Evolutionary conservation across 2,113 vertebrate species (phyloP), one percentile per base, ranked within the genome.

Genomic region (Charina bottae): DNA sequence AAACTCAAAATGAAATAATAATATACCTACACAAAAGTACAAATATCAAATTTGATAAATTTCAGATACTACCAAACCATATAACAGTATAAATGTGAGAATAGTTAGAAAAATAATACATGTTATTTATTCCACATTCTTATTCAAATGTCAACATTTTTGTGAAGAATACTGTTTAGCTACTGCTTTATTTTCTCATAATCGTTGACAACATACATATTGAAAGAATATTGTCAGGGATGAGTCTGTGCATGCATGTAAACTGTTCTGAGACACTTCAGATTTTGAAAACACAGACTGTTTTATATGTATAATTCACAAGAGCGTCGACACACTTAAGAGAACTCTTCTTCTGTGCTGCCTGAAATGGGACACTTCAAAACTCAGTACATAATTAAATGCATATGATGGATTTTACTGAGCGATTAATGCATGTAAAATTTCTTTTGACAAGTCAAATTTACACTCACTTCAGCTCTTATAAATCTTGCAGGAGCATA

Each of bases 381-480:
- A 97, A 97, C 59, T 49, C 91, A 92, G 96, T 93, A 95, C 96
- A 97, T 97, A 97, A 98, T 98, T 98, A 97, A 98, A 97, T 97
- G 96, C 95, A 96, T 93, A 95, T 95, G 96, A 97, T 96, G 92
- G 96, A 97, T 98, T 96, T 96, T 97, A 95, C 96, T 85, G 96
- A 96, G 94, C 92, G 60, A 95, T 96, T 98, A 97, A 97, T 95
- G 96, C 97, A 96, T 95, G 95, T 95, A 96, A 97, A 97, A 98
- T 97, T 97, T 97, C 97, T 97, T 97, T 96, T 97, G 97, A 98
- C 97, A 97, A 98, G 97, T 97, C 97, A 97, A 97, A 97, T 97
- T 97, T 96, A 97, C 97, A 97, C 94, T 97, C 96, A 95, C 94
- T 98, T 98, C 97, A 97, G 96, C 97, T 97, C 97, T 97, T 97